phyloP scores from a whole-genome alignment of 2,113 vertebrate genomes.

The Helogale parvula region DNA sequence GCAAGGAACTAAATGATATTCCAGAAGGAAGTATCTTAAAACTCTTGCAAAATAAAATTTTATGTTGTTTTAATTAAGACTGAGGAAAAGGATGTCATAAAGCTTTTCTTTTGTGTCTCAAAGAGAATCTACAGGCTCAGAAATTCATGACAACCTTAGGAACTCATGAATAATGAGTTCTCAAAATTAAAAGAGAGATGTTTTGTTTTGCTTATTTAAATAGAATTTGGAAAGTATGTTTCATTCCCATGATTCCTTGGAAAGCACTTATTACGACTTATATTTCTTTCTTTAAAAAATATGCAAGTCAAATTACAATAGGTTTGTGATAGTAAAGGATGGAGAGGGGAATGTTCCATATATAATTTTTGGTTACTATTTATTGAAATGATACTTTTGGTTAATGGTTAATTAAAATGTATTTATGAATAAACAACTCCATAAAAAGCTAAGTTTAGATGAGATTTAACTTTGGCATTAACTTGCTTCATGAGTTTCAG shows the following conservation, averaged over 20 bases:
- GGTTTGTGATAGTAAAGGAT: constrained; percentile 15
- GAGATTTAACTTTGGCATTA: not conserved
- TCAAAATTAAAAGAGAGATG: constrained; percentile 14
- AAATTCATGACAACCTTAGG: constrained; percentile 40
- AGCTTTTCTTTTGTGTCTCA: constrained; percentile 45
- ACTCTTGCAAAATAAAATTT: constrained; percentile 48
- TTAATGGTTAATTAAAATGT: not conserved
- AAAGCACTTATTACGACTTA: constrained; percentile 18
- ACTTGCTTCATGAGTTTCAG: not conserved
- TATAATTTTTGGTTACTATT: not conserved
- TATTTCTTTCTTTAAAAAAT: constrained; percentile 18
- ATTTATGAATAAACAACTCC: not conserved
- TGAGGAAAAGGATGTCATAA: not conserved
- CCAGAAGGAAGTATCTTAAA: constrained; percentile 29
- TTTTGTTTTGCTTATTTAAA: constrained; percentile 4
- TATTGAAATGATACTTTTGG: not conserved
- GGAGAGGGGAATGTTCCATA: not conserved
- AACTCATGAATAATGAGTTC: constrained; percentile 12
- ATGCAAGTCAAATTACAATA: not conserved
- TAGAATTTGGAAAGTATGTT: constrained; percentile 42
- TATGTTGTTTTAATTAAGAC: constrained; percentile 63
- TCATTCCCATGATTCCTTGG: constrained; percentile 12
- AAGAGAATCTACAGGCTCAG: constrained; percentile 31
- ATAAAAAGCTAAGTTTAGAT: constrained; percentile 13
- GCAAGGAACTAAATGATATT: constrained; percentile 28